Base-by-base conservation (phyloP, 2,113 vertebrate species). In the Oxyura jamaicensis region DNA sequence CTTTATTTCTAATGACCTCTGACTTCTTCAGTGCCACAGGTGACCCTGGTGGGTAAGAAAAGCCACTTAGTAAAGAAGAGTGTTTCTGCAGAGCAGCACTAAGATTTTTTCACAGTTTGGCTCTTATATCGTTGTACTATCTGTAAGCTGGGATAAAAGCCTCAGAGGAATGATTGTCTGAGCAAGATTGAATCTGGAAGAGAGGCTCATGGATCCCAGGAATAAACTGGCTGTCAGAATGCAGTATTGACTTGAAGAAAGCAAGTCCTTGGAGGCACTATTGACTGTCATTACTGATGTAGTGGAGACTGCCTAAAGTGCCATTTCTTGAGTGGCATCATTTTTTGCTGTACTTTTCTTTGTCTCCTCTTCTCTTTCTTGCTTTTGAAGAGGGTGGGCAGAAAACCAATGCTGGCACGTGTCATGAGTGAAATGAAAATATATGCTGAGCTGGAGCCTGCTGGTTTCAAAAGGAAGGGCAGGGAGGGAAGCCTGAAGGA, bases 201-300 rank as follows among this genome's bases (percentile, higher is more conserved):
- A 96, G 89, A 90, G 83, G 91, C 94, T 94, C 71, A 81, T 88
- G 95, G 96, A 95, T 94, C 88, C 93, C 81, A 87, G 91, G 93
- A 96, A 97, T 94, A 95, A 97, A 76, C 91, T 93, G 86, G 78
- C 97, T 97, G 97, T 96, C 96, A 96, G 90, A 95, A 91, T 86
- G 42, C 75, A 71, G 77, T 92, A 86, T 85, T 84, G 96, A 93
- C 88, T 95, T 86, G 83, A 93, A 88, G 86, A 87, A 93, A 91
- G 91, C 74, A 58, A 73, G 91, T 97, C 95, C 96, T 97, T 78
- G 90, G 96, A 93, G 96, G 90, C 78, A 83, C 86, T 93, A 93
- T 93, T 83, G 95, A 90, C 91, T 97, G 96, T 96, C 95, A 93
- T 96, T 93, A 93, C 93, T 95, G 95, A 96, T 96, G 79, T 94